A percentile compares a stretch with the other conserved stretches of the same genome.
Evolutionary conservation across 2,888 invertebrate genomes (phyloP).

Genomic region (Chaetogeoica ovagalla): DNA sequence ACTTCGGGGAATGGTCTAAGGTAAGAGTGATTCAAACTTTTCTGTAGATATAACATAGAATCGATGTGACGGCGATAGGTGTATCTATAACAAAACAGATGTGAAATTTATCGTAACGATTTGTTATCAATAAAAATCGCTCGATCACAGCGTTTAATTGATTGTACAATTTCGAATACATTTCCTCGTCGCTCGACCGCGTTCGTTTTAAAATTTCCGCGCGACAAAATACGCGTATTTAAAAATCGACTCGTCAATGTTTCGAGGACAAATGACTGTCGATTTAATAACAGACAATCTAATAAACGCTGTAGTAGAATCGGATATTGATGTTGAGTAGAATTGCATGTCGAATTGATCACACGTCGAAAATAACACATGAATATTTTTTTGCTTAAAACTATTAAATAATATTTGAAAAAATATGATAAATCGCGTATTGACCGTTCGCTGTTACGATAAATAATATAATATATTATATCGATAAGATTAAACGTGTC

Average conservation of each 20-base stretch:
- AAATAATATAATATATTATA: not conserved
- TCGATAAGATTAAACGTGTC: not conserved
- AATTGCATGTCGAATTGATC: not conserved
- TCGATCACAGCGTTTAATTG: not conserved
- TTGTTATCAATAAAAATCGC: not conserved
- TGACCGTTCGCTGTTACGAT: not conserved
- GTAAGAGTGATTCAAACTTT: conserved; percentile 57
- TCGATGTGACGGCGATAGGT: too few relatives aligned
- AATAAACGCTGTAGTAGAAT: too few relatives aligned
- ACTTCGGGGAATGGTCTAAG: conserved; percentile 66
- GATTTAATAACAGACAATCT: too few relatives aligned
- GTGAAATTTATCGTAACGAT: not conserved
- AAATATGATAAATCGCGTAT: not conserved
- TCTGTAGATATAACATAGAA: too few relatives aligned
- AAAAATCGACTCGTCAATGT: too few relatives aligned
- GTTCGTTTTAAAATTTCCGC: too few relatives aligned
- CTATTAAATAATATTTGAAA: not conserved
- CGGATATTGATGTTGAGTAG: too few relatives aligned
- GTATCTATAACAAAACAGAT: not conserved
- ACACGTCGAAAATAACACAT: not conserved
- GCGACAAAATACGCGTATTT: too few relatives aligned
- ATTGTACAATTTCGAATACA: too few relatives aligned
- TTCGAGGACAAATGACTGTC: too few relatives aligned
- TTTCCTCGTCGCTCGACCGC: too few relatives aligned
- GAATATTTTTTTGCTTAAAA: not conserved